These are phyloP conservation scores for Orius insidiosus DNA, from an alignment of 1,140 invertebrate genomes.

Conservation along the genomic window DNA sequence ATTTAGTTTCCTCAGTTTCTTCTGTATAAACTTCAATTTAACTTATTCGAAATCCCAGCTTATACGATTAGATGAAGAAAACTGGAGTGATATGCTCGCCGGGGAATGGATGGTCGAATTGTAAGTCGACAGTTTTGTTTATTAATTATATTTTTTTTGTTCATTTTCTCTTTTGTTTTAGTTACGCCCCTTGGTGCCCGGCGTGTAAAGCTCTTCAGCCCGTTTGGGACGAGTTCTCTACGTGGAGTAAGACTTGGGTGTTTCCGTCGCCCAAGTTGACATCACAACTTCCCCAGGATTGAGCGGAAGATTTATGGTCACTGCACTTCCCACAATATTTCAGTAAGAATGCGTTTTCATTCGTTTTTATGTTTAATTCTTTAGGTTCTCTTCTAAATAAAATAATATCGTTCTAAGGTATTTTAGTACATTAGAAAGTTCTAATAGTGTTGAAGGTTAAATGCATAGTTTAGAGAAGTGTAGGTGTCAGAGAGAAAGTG, in stretches of 20 bases:
- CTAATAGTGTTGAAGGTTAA: too few species aligned
- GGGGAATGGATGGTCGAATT: constrained; percentile 97
- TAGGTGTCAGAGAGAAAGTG: too few species aligned
- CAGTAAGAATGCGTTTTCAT: constrained; percentile 64
- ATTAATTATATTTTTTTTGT: neutral
- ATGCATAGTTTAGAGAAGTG: too few species aligned
- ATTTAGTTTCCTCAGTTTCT: too few species aligned
- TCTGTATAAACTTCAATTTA: neutral
- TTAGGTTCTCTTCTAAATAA: too few species aligned
- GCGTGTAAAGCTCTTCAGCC: constrained; percentile 83
- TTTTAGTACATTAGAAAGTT: too few species aligned
- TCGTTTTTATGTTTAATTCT: neutral
- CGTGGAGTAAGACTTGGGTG: constrained; percentile 56
- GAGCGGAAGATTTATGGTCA: constrained; percentile 95
- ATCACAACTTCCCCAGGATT: constrained; percentile 83
- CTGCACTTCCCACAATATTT: constrained; percentile 96
- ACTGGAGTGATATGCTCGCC: constrained; percentile 65
- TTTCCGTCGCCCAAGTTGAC: constrained; percentile 81
- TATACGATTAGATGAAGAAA: constrained; percentile 46
- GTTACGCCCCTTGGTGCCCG: constrained; percentile 97
- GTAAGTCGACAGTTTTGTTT: constrained; percentile 46
- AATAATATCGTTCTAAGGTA: too few species aligned
- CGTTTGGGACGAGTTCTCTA: constrained; percentile 74
- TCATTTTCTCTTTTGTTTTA: constrained; percentile 29
- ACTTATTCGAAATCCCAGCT: constrained; percentile 17